These are phyloP conservation scores for Schizaphis graminum DNA, from an alignment of 2,888 invertebrate species.

Conservation along the genomic window DNA sequence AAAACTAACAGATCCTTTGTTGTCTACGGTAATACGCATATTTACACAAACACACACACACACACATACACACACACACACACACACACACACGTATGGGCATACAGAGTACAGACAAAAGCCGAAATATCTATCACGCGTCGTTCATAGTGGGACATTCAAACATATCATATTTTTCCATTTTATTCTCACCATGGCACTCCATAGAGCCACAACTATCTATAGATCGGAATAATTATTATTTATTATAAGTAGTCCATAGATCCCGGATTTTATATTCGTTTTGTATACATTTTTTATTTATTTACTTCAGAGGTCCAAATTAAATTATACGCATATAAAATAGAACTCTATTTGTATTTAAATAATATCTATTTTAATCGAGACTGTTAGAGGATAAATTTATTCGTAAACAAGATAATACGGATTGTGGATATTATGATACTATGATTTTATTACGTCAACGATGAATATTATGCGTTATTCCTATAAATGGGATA, in stretches of 20 bases:
- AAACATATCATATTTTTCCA: background rate
- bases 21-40: background rate
- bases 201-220: background rate
- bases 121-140: background rate
- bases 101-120: background rate
- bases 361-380: background rate
- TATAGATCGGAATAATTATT: background rate
- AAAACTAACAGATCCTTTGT: constrained; percentile 18
- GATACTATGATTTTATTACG: constrained; percentile 4
- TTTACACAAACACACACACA: background rate
- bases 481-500: constrained; percentile 14
- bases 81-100: background rate
- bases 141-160: background rate
- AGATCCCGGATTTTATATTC: background rate
- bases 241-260: no score
- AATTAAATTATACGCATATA: background rate
- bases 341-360: background rate
- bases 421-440: background rate
- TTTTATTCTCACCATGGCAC: background rate
- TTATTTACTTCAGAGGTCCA: background rate
- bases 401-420: background rate
- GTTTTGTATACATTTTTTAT: background rate
- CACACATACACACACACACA: background rate
- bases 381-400: background rate
- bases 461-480: background rate